Conservation (phyloP, 2,797 vertebrate genomes). For the Onychomys arenicola region DNA sequence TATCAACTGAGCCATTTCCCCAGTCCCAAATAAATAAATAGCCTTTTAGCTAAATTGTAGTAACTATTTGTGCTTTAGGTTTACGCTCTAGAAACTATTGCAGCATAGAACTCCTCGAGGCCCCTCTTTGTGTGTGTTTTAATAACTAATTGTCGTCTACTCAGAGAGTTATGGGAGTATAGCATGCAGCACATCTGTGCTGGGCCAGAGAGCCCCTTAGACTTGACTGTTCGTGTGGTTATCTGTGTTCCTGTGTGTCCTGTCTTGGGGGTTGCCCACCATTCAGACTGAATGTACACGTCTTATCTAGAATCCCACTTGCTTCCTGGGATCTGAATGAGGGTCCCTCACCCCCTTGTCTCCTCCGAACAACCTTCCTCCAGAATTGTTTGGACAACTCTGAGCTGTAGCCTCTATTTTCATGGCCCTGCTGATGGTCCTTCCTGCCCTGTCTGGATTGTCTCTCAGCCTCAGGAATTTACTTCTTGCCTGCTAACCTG, state of each 20-base stretch:
- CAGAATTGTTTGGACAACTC: background rate
- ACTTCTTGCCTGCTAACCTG: background rate
- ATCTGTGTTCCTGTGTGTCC: background rate
- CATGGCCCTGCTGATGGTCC: too few relatives aligned
- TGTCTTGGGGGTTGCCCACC: background rate
- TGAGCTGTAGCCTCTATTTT: background rate
- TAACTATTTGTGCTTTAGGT: background rate
- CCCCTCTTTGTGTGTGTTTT: too few relatives aligned
- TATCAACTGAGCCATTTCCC: background rate
- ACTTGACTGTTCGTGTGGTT: background rate
- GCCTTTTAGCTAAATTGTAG: background rate
- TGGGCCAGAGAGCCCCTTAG: too few relatives aligned
- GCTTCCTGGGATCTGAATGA: background rate
- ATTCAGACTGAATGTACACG: background rate
- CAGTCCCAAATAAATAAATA: background rate
- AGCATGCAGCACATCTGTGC: rapidly evolving
- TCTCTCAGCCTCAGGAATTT: background rate
- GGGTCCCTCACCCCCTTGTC: background rate
- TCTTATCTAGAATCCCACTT: background rate
- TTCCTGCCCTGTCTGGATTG: background rate
- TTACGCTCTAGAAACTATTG: rapidly evolving
- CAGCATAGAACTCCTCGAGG: background rate
- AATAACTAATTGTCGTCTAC: background rate
- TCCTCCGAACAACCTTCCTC: background rate
- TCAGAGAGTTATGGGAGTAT: background rate